phyloP scores from a whole-genome alignment of 2,797 vertebrate species.

The Schizopygopsis malacanthus region DNA sequence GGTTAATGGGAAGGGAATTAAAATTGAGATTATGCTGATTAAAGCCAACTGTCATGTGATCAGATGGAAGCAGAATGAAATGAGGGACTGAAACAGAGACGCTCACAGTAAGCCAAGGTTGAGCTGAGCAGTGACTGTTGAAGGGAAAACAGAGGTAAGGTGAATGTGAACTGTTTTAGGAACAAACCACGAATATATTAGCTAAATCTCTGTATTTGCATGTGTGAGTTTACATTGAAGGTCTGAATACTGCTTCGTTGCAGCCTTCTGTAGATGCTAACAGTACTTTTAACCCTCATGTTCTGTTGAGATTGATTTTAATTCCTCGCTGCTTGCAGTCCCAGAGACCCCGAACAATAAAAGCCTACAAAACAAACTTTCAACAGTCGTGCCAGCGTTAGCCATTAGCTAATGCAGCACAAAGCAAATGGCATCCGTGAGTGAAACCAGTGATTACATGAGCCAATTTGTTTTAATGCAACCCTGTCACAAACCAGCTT shows the following conservation, averaged over 20 bases:
- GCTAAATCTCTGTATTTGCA: neutral
- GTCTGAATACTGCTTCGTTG: neutral
- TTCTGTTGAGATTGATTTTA: neutral
- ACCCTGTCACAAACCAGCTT: neutral
- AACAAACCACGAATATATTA: neutral
- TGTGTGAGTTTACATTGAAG: neutral
- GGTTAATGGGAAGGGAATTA: slow-evolving; percentile 82
- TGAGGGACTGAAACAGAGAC: slow-evolving; percentile 1
- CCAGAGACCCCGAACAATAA: neutral
- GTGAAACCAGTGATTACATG: neutral
- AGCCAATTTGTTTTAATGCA: neutral
- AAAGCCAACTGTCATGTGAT: slow-evolving; percentile 58
- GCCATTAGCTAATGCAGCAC: slow-evolving; percentile 16
- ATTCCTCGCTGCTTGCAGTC: neutral
- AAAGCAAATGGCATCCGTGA: neutral
- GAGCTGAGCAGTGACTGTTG: neutral
- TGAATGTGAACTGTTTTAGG: neutral
- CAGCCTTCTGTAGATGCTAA: neutral
- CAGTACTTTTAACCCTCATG: too few relatives aligned
- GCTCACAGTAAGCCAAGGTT: neutral
- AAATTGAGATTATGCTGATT: slow-evolving; percentile 80
- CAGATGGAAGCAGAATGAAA: slow-evolving; percentile 53
- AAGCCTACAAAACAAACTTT: slow-evolving; percentile 2
- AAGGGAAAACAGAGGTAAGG: neutral
- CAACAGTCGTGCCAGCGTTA: neutral